phyloP scores from a whole-genome alignment of 2,888 invertebrate species.

The Caenorhabditis sinica region DNA sequence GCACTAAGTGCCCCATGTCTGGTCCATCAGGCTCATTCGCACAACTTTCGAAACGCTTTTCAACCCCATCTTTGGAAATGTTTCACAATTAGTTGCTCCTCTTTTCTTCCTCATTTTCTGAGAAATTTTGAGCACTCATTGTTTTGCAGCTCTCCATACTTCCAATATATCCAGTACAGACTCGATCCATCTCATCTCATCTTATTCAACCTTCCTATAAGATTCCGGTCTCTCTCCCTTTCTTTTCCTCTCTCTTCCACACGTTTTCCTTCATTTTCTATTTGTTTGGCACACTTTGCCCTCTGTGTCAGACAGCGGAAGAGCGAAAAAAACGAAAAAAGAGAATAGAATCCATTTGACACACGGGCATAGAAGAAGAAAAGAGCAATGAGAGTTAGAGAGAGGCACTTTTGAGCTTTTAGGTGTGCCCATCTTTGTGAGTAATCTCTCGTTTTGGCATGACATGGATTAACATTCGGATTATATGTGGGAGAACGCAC shows the following conservation, averaged over 20 bases:
- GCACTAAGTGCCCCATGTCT: no score
- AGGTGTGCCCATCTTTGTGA: constrained; percentile 10
- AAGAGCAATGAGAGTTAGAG: constrained; percentile 6
- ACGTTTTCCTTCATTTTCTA: constrained; percentile 21
- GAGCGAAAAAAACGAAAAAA: constrained; percentile 10
- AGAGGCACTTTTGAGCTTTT: constrained; percentile 9
- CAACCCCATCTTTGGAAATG: no score
- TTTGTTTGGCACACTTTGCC: constrained; percentile 59
- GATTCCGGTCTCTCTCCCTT: constrained; percentile 7
- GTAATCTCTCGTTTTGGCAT: constrained; percentile 11
- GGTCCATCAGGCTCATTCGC: no score
- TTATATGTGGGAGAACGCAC: neutral
- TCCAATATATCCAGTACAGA: neutral
- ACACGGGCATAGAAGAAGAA: neutral
- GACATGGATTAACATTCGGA: neutral
- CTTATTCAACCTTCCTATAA: neutral
- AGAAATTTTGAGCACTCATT: no score
- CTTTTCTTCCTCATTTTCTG: no score
- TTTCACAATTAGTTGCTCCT: no score
- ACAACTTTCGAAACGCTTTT: no score
- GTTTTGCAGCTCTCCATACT: no score
- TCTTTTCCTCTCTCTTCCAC: neutral
- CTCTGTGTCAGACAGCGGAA: constrained; percentile 28
- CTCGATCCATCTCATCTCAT: neutral
- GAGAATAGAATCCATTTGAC: constrained; percentile 39